phyloP scores from a whole-genome alignment of 2,113 vertebrate genomes.

The Equus przewalskii region DNA sequence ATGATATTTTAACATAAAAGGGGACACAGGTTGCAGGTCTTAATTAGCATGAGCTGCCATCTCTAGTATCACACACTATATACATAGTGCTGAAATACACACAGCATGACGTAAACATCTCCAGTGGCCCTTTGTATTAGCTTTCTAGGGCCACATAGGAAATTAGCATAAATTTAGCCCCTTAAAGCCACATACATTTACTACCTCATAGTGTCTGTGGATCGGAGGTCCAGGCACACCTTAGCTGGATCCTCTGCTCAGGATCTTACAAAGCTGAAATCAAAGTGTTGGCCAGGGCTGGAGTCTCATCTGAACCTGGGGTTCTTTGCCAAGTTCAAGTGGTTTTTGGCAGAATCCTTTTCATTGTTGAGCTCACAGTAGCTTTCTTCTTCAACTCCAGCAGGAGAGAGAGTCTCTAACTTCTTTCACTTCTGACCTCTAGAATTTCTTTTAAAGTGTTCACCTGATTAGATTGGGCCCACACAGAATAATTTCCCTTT shows the following conservation, averaged over 20 bases:
- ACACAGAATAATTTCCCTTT: not conserved
- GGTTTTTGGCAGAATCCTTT: not conserved
- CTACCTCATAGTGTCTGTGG: not conserved
- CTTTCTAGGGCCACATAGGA: not conserved
- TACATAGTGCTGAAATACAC: not conserved
- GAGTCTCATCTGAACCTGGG: not conserved
- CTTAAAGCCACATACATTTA: not conserved
- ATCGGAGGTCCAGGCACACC: too few species aligned
- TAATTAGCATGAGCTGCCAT: not conserved
- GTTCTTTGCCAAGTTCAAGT: not conserved
- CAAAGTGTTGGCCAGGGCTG: not conserved
- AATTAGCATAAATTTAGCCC: not conserved
- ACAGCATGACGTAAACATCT: accelerated
- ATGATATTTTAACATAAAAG: not conserved
- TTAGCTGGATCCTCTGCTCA: not conserved
- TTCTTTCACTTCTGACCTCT: not conserved
- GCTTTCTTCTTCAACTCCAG: not conserved
- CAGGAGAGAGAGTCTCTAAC: not conserved
- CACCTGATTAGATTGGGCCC: not conserved
- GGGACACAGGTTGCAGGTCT: not conserved
- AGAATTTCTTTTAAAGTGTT: not conserved
- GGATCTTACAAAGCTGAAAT: not conserved
- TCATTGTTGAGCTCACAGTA: not conserved
- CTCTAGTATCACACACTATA: not conserved
- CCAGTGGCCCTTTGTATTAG: not conserved